Percentiles rank a stretch among this genome's conserved stretches.
These are phyloP conservation scores for Pseudopleuronectes americanus DNA, from an alignment of 2,797 vertebrate genomes.

Conservation along the genomic window DNA sequence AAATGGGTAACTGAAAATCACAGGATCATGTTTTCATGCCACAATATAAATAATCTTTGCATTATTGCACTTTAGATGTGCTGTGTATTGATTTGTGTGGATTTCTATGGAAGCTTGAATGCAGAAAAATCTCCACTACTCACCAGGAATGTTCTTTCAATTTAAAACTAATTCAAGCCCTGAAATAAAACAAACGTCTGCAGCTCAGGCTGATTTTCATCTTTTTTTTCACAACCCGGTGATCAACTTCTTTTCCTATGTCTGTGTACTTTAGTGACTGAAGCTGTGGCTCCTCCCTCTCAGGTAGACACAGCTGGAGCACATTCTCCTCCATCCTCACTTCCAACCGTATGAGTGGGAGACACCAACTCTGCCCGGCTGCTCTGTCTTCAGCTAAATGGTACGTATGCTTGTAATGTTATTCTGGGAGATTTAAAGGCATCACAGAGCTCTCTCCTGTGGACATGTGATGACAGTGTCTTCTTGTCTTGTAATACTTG, in stretches of 20 bases:
- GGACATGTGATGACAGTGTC: no score
- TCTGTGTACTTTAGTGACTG: constrained; percentile 29
- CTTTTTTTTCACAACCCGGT: neutral
- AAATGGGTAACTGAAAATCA: no score
- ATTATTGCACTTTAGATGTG: neutral
- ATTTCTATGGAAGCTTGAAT: constrained; percentile 1
- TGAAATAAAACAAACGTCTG: neutral
- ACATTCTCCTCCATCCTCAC: constrained; percentile 62
- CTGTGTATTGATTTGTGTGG: neutral
- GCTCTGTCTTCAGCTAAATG: constrained; percentile 44
- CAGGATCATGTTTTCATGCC: neutral
- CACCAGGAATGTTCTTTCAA: neutral
- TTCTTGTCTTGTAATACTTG: neutral
- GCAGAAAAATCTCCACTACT: neutral
- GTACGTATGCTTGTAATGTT: constrained; percentile 49
- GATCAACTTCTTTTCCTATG: constrained; percentile 18
- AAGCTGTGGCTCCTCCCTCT: constrained; percentile 70
- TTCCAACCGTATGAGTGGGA: constrained; percentile 61
- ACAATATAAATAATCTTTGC: neutral
- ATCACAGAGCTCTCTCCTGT: neutral
- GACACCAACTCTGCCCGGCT: constrained; percentile 56
- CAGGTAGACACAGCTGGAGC: constrained; percentile 71
- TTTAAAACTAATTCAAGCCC: neutral
- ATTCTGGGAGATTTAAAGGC: neutral
- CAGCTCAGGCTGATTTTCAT: neutral